Evolutionary conservation across 2,113 vertebrate genomes (phyloP).

Genomic region (Bettongia penicillata): DNA sequence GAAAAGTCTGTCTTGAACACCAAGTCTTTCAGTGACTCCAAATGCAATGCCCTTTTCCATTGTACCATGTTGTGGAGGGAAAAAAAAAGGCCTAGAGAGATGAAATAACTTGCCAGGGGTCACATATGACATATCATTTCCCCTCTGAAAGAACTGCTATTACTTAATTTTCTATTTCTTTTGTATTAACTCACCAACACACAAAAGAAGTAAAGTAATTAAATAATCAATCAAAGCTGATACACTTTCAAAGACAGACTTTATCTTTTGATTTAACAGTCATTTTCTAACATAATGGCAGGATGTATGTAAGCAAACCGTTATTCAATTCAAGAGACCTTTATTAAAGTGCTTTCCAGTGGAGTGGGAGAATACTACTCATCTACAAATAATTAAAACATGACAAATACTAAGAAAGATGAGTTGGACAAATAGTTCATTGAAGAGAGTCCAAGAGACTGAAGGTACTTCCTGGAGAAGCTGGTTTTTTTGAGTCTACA

Average conservation of each 20-base stretch:
- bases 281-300: not conserved
- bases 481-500: not conserved
- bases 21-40: not conserved
- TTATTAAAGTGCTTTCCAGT: not conserved
- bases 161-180: not conserved
- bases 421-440: not conserved
- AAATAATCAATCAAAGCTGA: not conserved
- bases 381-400: not conserved
- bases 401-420: not conserved
- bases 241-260: not conserved
- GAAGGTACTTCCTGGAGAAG: not conserved
- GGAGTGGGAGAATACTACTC: not conserved
- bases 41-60: not conserved
- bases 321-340: not conserved
- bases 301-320: not conserved
- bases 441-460: not conserved
- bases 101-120: not conserved
- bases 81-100: not conserved
- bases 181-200: not conserved
- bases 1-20: not conserved
- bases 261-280: not conserved
- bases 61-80: not conserved
- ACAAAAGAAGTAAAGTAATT: not conserved
- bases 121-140: not conserved
- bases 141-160: not conserved